Evolutionary conservation across 2,888 invertebrate species (phyloP), one percentile per base, ranked within the genome.

Genomic region (Limnephilus marmoratus): DNA sequence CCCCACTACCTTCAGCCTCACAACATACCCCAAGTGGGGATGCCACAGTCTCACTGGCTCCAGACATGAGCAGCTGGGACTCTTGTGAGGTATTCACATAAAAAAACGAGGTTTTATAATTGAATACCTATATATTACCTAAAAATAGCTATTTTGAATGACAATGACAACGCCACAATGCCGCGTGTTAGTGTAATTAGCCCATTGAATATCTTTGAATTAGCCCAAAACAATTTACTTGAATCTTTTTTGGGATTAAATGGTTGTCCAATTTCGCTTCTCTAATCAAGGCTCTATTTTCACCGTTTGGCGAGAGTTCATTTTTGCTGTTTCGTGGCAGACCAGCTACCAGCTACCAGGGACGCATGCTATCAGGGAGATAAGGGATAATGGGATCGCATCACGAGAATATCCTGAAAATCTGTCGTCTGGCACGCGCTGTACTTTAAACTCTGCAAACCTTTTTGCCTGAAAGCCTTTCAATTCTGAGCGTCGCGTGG

Each of bases 371-470:
- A 53, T 87, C 87, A 53, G 9, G 15, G 49, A 49, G 87, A 87
- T 87, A 87, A 53, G 87, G 87, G 87, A 87, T 49, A 87, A 87
- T 68, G 87, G 12, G 13, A 13, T 31, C 87, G 29, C 31, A 53
- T 87, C 87, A 87, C 87, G 87, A 53, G 53, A 87, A 53, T 31
- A 87, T 53, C 53, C 87, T 49, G 29, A 29, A 87, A 85, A 68
- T n/a, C 85, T 68, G 68, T 45, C n/a, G 85, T 29, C 85, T 45
- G 85, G 85, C 85, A 85, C 85, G 85, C 85, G 45, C n/a, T n/a
- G 18, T 5, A 83, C 45, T 85, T 41, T 41, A 34, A 11, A 34
- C 12, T 31, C 24, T 7, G 86, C 53, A 68, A 53, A 53, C 29
- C 87, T n/a, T 53, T 53, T 53, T 53, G n/a, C 37, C n/a, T 12